phyloP scores from a whole-genome alignment of 1,140 invertebrate species.

The Drosophila malerkotliana region DNA sequence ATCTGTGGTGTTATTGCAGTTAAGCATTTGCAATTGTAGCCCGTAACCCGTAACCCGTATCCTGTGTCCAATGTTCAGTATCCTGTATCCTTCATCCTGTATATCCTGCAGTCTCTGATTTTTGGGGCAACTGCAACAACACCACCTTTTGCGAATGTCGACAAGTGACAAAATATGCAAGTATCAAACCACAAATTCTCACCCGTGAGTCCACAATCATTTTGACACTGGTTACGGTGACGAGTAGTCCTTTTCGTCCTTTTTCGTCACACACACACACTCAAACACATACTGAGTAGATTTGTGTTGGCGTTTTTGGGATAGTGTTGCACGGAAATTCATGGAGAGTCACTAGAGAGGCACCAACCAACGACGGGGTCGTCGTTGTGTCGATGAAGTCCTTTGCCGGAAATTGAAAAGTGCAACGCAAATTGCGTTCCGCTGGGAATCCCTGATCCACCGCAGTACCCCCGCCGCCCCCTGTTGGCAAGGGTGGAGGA shows the following conservation, averaged over 20 bases:
- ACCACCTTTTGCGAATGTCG: conserved; percentile 30
- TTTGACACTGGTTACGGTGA: conserved; percentile 76
- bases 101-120: conserved; percentile 13
- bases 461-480: neutral
- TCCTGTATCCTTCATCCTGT: conserved; percentile 3
- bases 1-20: neutral
- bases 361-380: neutral
- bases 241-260: conserved; percentile 28
- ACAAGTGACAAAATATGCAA: conserved; percentile 82
- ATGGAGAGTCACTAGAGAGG: conserved; percentile 5
- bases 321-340: conserved; percentile 62
- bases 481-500: neutral
- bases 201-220: conserved; percentile 81
- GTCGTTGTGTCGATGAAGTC: conserved; percentile 50
- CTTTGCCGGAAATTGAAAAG: conserved; percentile 78
- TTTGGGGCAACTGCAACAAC: neutral
- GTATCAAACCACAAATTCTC: conserved; percentile 82
- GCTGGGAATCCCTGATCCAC: conserved; percentile 31
- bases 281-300: conserved; percentile 52
- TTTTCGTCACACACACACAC: conserved; percentile 8
- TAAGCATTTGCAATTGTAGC: neutral
- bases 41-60: neutral
- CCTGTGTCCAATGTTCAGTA: neutral
- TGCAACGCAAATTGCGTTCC: conserved; percentile 80
- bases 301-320: conserved; percentile 60